Base-by-base conservation (phyloP, 2,888 invertebrate species). In the Auanema freiburgensis region DNA sequence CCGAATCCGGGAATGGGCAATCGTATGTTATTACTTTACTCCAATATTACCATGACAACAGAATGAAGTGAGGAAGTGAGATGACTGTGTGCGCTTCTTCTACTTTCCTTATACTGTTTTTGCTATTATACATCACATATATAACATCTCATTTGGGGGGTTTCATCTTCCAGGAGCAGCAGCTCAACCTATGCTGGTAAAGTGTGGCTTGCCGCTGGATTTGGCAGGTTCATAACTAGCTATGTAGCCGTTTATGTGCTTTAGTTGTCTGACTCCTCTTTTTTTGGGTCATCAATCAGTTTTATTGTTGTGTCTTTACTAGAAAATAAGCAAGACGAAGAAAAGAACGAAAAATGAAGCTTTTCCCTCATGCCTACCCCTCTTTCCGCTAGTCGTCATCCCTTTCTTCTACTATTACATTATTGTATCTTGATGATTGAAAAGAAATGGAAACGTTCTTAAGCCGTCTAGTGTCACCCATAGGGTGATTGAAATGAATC, bases 1-100 rank as follows among this genome's bases (percentile, higher is more conserved):
- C 65, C 70, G 4, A 53, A 33, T 33, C 54, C 46, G 59, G 63
- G 58, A 67, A 69, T 68, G 56, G 55, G 50, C 21, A 57, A 56
- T 57, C 44, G 62, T 57, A 42, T 18, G 56, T 25, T 33, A 42
- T 44, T 54, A 33, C 33, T 33, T 33, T 33, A 33, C 33, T 33
- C 33, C 3, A 3, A 33, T 16, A 23, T 21, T 53, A 41, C 52
- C 24, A 16, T 52, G 21, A 16, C 18, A 52, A 16, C 16, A 46
- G 46, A 18, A 18, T 18, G 18, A 16, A 18, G 46, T 46, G 16
- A 18, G 46, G 18, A 18, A 46, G 46, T 5, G 16, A 18, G 46
- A 33, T 46, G 16, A 46, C 16, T 46, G 5, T 3, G 3, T 5
- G 4, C 3, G 46, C 16, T 46, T 46, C 23, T 50, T 24, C 24